These are phyloP conservation scores for Vollenhovia emeryi DNA, from an alignment of 1,140 invertebrate genomes.

Conservation along the genomic window DNA sequence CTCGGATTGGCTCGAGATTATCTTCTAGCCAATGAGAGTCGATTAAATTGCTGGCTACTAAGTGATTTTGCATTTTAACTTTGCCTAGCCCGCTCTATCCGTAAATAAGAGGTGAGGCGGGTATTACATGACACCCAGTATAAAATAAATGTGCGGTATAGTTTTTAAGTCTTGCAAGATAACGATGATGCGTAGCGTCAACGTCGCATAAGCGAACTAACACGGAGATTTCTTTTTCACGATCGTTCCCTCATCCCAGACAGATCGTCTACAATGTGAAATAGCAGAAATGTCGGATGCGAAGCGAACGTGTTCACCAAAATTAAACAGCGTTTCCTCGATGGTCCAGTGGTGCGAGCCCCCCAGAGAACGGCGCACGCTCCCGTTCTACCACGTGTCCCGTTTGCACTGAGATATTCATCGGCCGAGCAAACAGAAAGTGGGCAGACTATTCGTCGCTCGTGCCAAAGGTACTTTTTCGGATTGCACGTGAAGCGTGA, in stretches of 20 bases:
- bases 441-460: constrained; percentile 59
- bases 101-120: too few relatives aligned
- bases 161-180: not conserved
- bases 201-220: not conserved
- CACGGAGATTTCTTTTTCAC: constrained; percentile 34
- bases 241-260: not conserved
- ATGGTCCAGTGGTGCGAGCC: not conserved
- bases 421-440: constrained; percentile 70
- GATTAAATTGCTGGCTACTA: too few relatives aligned
- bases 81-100: too few relatives aligned
- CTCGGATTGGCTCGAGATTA: too few relatives aligned
- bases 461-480: constrained; percentile 34
- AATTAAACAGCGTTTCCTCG: constrained; percentile 74
- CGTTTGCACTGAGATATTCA: constrained; percentile 75
- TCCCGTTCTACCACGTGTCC: constrained; percentile 51
- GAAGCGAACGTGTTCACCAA: constrained; percentile 67
- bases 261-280: constrained; percentile 45
- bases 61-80: too few relatives aligned
- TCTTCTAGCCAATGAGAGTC: too few relatives aligned
- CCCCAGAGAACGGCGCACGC: constrained; percentile 2
- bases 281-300: constrained; percentile 55
- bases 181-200: not conserved
- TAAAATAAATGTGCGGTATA: not conserved
- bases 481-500: constrained; percentile 19
- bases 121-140: too few relatives aligned